Conservation (phyloP, 1,140 invertebrate species). For the Pissodes strobi region DNA sequence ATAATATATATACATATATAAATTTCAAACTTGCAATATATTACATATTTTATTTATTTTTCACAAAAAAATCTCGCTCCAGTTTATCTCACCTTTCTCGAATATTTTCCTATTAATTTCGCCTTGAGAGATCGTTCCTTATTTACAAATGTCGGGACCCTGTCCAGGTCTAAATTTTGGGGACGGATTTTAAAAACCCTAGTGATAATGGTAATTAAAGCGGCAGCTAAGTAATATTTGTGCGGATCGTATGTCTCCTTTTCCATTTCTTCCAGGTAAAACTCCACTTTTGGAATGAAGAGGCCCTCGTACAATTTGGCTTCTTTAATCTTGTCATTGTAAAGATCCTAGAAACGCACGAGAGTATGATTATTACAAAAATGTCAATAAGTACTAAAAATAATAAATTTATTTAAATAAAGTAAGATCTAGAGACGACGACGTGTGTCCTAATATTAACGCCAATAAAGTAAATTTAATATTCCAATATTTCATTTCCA, state of each 20-base stretch:
- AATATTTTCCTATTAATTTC: constrained; percentile 68
- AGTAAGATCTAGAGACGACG: too few species aligned
- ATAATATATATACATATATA: too few species aligned
- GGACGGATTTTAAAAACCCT: constrained; percentile 72
- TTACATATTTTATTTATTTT: too few species aligned
- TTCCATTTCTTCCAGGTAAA: constrained; percentile 73
- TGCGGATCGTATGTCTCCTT: constrained; percentile 70
- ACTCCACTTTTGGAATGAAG: constrained; percentile 74
- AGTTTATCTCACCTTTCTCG: constrained; percentile 59
- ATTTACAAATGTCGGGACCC: constrained; percentile 78
- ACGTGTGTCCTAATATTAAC: too few species aligned
- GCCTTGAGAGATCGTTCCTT: constrained; percentile 81
- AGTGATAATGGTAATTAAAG: constrained; percentile 76
- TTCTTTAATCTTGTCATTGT: constrained; percentile 80
- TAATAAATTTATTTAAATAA: too few species aligned
- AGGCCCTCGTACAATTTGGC: constrained; percentile 73
- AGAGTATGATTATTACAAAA: too few species aligned
- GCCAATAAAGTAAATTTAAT: too few species aligned
- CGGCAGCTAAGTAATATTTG: constrained; percentile 73
- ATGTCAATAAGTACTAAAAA: too few species aligned
- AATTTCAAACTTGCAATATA: too few species aligned
- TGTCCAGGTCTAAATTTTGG: constrained; percentile 63
- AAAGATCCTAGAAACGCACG: constrained; percentile 64
- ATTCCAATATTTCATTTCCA: too few species aligned
- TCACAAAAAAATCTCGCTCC: too few species aligned